These are phyloP conservation scores for Rousettus madagascariensis DNA, from an alignment of 2,797 vertebrate genomes.

Conservation along the genomic window DNA sequence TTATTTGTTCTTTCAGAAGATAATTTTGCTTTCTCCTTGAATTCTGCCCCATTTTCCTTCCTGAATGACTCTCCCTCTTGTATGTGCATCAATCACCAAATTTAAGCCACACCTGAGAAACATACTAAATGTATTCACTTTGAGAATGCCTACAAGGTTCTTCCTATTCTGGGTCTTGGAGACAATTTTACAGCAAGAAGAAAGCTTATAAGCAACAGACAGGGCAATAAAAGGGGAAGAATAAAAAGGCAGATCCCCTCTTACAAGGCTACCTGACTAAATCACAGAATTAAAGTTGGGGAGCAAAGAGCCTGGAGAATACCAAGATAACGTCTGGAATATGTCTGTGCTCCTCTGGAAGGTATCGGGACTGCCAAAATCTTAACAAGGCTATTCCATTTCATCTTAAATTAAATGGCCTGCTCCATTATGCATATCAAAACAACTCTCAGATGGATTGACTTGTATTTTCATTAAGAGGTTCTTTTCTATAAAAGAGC, in stretches of 20 bases:
- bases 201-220: neutral
- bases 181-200: neutral
- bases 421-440: constrained; percentile 49
- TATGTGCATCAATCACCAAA: neutral
- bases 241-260: neutral
- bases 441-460: constrained; percentile 56
- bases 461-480: constrained; percentile 63
- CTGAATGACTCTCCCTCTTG: neutral
- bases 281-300: neutral
- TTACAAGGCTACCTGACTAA: neutral
- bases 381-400: constrained; percentile 43
- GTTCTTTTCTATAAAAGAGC: constrained; percentile 52
- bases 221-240: neutral
- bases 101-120: constrained; percentile 10
- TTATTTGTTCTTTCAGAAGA: constrained; percentile 30
- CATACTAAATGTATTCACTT: constrained; percentile 28
- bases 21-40: constrained; percentile 17
- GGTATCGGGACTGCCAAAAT: constrained; percentile 30
- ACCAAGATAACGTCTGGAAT: neutral
- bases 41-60: neutral
- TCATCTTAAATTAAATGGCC: constrained; percentile 64
- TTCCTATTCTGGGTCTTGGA: neutral
- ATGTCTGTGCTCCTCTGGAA: neutral
- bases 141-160: neutral
- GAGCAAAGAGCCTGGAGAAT: neutral